A percentile compares a stretch with the other conserved stretches of the same genome.
Conservation (phyloP, 2,888 invertebrate genomes). For the Andricus quercusramuli region DNA sequence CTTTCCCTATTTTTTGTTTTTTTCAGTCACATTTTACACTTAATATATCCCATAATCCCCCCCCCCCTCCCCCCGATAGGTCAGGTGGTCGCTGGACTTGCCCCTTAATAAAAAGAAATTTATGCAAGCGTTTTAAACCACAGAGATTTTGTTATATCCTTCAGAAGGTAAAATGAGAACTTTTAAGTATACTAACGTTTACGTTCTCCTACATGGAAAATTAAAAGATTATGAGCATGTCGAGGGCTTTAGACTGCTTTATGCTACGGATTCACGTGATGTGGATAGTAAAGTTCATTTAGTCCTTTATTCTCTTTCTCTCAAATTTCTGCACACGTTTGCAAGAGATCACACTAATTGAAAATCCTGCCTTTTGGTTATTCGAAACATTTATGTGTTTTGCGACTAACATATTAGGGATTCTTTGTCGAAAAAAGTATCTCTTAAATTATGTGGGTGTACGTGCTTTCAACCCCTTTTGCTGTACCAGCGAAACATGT, state of each 20-base stretch:
- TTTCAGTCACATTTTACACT: too few species aligned
- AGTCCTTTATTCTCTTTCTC: constrained; percentile 24
- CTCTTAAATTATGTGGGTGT: constrained; percentile 14
- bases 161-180: not conserved
- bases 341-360: not conserved
- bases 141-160: constrained; percentile 1
- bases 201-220: constrained; percentile 22
- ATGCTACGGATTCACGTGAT: constrained; percentile 15
- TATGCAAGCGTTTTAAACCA: not conserved
- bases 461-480: constrained; percentile 38
- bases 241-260: constrained; percentile 25
- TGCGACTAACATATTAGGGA: constrained; percentile 1
- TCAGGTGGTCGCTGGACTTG: too few species aligned
- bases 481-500: constrained; percentile 24
- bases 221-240: constrained; percentile 40
- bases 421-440: constrained; percentile 20
- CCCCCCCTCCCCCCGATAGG: too few species aligned
- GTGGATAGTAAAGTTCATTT: constrained; percentile 17
- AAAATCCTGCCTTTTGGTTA: constrained; percentile 29
- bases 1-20: too few species aligned
- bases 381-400: constrained; percentile 8
- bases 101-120: not conserved
- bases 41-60: too few species aligned
- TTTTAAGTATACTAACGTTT: constrained; percentile 27
- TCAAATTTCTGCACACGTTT: constrained; percentile 25